phyloP scores from a whole-genome alignment of 2,113 vertebrate genomes.

The Poecile atricapillus region DNA sequence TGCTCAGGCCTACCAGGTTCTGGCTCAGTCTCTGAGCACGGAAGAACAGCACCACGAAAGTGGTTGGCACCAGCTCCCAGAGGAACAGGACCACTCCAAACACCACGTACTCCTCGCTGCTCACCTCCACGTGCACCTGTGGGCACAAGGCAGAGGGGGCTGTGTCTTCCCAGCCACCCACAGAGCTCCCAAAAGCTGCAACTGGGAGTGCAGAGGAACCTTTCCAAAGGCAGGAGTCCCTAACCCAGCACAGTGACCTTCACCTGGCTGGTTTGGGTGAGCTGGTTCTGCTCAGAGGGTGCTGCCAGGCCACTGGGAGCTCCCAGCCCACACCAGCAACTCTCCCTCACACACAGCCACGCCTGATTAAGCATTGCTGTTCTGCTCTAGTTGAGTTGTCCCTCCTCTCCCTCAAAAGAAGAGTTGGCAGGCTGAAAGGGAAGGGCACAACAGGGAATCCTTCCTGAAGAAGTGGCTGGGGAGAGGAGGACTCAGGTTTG shows the following conservation, averaged over 20 bases:
- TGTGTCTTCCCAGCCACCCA: not conserved
- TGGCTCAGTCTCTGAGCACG: constrained; percentile 88
- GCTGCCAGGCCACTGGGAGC: not conserved
- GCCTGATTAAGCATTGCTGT: not conserved
- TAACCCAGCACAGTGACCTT: not conserved
- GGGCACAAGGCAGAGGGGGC: not conserved
- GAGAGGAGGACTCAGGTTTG: not conserved
- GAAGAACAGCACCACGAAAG: constrained; percentile 91
- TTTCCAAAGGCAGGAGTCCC: not conserved
- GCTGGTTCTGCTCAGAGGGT: not conserved
- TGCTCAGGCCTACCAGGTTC: constrained; percentile 83
- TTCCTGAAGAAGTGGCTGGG: not conserved
- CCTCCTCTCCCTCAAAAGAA: not conserved
- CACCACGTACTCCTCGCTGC: constrained; percentile 85
- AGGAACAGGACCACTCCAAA: constrained; percentile 93
- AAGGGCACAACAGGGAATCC: not conserved
- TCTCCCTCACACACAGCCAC: not conserved
- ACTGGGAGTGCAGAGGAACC: not conserved
- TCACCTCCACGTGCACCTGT: constrained; percentile 80
- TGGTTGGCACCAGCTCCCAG: constrained; percentile 94
- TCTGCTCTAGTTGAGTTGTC: constrained; percentile 42
- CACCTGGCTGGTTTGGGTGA: not conserved
- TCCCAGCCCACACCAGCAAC: not conserved
- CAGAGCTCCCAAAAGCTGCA: not conserved
- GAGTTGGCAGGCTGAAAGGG: not conserved